Evolutionary conservation across 35 echinoderm and acorn worm genomes (phyloP), one percentile per base, ranked within the genome.

Genomic region (Diadema setosum): DNA sequence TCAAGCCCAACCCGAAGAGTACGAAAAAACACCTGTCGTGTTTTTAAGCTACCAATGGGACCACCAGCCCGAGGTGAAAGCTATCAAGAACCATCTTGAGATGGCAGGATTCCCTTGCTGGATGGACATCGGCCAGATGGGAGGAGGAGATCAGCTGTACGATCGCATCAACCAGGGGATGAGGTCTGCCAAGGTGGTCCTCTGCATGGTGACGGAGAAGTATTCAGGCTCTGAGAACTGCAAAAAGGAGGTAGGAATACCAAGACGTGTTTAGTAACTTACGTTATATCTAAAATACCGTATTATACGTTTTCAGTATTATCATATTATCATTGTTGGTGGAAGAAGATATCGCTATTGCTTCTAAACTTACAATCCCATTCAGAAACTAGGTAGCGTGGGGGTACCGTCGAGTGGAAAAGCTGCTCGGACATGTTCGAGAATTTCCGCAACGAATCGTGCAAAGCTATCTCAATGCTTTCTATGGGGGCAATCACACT

Each of bases 71-170:
- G 93, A 94, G 70, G 94, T 96, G 3, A 96, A 92, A 60, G 85
- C 60, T 9, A 50, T 97, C 39, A 93, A 86, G 50, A 64, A 90
- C 39, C 95, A 97, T 41, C 82, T 97, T 15, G 95, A 93, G 80
- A 97, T 86, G 83, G 95, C 95, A 33, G 95, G 95, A 2, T 97
- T 85, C 46, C 35, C 46, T n/a, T 97, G 95, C 76, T 97, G 95
- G 95, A 86, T 97, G 91, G 90, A 97, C 64, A 93, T 97, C 81
- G 95, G 95, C 41, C 95, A 97, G 83, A 97, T 97, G 95, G 95
- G 95, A 70, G 91, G 95, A 42, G 95, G 95, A 35, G 95, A 97
- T 59, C 70, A 93, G 15, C 87, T 97, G 0, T 93, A 86, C 81
- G 82, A 86, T 14, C 92, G 92, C 65, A 97, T 97, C 80, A 93